Evolutionary conservation across 2,797 vertebrate species (phyloP).

Genomic region (Pseudochirops corinnae): DNA sequence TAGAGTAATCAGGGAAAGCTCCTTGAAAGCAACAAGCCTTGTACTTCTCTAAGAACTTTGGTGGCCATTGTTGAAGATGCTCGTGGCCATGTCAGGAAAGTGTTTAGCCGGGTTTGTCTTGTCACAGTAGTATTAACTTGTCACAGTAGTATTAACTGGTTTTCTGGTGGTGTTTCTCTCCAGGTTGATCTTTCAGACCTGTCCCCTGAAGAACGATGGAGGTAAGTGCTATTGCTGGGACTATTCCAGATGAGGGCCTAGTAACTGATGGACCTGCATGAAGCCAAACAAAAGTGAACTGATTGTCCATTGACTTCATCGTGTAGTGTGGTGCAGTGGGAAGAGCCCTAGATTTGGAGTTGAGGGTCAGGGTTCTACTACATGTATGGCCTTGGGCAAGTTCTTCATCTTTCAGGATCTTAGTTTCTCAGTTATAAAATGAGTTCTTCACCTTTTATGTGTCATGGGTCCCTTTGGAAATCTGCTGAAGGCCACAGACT

Average conservation of each 20-base stretch:
- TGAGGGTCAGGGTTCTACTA: neutral
- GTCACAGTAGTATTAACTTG: neutral
- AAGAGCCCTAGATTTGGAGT: neutral
- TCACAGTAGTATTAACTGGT: neutral
- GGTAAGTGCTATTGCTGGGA: slow-evolving; percentile 86
- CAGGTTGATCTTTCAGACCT: slow-evolving; percentile 94
- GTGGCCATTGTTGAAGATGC: slow-evolving; percentile 31
- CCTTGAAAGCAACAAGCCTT: neutral
- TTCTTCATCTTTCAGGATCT: neutral
- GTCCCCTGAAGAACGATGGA: slow-evolving; percentile 97
- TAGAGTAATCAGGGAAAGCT: slow-evolving; percentile 17
- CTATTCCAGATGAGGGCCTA: neutral
- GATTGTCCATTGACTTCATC: neutral
- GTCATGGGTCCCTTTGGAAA: neutral
- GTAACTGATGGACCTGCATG: slow-evolving; percentile 14
- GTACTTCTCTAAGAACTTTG: slow-evolving; percentile 44
- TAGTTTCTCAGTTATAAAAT: neutral
- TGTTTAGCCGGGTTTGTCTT: slow-evolving; percentile 11
- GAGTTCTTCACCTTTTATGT: neutral
- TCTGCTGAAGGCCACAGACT: neutral
- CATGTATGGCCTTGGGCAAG: neutral
- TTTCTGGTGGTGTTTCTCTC: slow-evolving; percentile 56
- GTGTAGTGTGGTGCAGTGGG: neutral
- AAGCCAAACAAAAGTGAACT: neutral
- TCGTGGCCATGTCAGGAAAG: slow-evolving; percentile 23